Evolutionary conservation across 2,113 vertebrate genomes (phyloP).

Genomic region (Rhinolophus ferrumequinum): DNA sequence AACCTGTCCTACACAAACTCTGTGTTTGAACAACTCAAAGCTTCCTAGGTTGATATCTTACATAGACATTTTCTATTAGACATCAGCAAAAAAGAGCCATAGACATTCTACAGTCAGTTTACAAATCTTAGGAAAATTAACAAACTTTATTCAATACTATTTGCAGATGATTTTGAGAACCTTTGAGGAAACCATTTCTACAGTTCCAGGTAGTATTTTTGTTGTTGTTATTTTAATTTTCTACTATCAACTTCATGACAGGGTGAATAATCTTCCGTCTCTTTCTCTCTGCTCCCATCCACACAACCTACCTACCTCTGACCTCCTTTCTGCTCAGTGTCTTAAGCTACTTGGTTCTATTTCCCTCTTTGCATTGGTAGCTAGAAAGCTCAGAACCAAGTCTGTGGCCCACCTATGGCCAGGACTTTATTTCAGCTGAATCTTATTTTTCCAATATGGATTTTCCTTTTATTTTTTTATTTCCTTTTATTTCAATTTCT

Average conservation of each 20-base stretch:
- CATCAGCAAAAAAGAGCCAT: neutral
- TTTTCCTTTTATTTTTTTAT: conserved; percentile 40
- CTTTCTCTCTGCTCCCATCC: neutral
- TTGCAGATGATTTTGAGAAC: conserved; percentile 91
- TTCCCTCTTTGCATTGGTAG: neutral
- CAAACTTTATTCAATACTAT: conserved; percentile 66
- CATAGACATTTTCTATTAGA: neutral
- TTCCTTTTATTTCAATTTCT: conserved; percentile 16
- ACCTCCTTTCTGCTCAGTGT: neutral
- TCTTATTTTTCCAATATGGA: neutral
- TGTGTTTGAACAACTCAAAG: neutral
- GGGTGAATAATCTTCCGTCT: neutral
- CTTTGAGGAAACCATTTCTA: conserved; percentile 88
- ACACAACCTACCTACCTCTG: neutral
- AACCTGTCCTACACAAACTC: neutral
- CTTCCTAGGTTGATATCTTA: neutral
- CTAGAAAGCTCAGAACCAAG: neutral
- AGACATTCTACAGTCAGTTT: neutral
- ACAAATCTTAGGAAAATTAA: conserved; percentile 68
- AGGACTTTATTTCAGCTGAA: neutral
- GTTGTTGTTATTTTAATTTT: conserved; percentile 47
- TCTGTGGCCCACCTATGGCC: neutral
- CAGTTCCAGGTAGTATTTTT: conserved; percentile 88
- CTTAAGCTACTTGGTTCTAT: neutral
- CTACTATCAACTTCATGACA: neutral